Base-by-base conservation (phyloP, 2,113 vertebrate species). In the Nasalis larvatus region DNA sequence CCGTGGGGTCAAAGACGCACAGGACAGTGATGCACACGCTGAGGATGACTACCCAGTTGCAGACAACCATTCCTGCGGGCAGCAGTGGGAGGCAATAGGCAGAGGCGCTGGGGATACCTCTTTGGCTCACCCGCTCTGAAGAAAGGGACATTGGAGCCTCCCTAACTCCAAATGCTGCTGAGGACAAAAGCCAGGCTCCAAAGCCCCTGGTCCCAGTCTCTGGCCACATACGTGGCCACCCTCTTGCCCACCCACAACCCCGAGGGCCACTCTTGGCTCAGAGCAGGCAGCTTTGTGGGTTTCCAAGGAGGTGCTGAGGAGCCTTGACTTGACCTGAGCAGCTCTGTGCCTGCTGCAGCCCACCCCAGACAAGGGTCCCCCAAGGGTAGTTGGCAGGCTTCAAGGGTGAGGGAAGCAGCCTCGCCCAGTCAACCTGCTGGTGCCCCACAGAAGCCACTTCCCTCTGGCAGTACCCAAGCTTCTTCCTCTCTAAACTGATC, bases 11-110 rank as follows among this genome's bases (percentile, higher is more conserved):
- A 6, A 99, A 99, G 94, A 99, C 99, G 8, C 99, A 99, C 96
- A 99, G 99, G 84, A 99, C 99, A 0, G 99, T 99, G 98, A 99
- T 99, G 98, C 99, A 99, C 91, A 99, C 99, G 0, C 99, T 99
- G 95, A 99, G 99, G 98, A 99, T 99, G 96, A 99, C 99, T 9
- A 99, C 99, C 99, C 99, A 99, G 98, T 99, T 99, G 98, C 99
- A 99, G 68, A 99, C 99, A 54, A 99, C 99, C 96, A 99, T 99
- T 85, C 99, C 99, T 99, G 98, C 0, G 6, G 78, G 63, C 11
- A 14, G 32, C 25, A 58, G 27, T 4, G 32, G 25, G 32, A 40
- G n/a, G 37, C 6, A 30, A 37, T 45, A 78, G 54, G 17, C 77
- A 32, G 45, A 16, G 16, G 11, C 6, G 4, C 45, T 71, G 56